A percentile compares a stretch with the other conserved stretches of the same genome.
Evolutionary conservation across 2,888 invertebrate genomes (phyloP).

Genomic region (Drosophila merina): DNA sequence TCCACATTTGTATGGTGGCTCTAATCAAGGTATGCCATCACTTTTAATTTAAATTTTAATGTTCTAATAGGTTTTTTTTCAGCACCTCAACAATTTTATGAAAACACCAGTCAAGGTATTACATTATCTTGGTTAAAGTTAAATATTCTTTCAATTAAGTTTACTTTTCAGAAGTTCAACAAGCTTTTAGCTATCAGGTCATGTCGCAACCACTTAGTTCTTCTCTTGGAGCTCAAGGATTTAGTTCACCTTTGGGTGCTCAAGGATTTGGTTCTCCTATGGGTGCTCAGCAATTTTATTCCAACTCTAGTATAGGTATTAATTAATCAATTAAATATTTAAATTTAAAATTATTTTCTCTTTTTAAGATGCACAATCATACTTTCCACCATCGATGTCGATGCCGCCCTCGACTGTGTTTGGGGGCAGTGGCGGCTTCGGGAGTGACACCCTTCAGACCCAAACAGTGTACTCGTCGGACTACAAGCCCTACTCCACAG

Average conservation of each 20-base stretch:
- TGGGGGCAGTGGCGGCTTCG: conserved; percentile 6
- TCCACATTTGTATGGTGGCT: background rate
- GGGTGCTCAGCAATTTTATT: conserved; percentile 8
- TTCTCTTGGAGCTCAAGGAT: background rate
- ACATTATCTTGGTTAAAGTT: no score
- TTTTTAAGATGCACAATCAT: conserved; percentile 6
- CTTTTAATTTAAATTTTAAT: background rate
- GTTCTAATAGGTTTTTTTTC: background rate
- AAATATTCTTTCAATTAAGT: background rate
- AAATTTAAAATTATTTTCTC: background rate
- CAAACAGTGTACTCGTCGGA: conserved; percentile 47
- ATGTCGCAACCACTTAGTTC: conserved; percentile 3
- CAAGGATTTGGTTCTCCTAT: background rate
- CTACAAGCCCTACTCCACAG: conserved; percentile 29
- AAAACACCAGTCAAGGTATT: conserved; percentile 10
- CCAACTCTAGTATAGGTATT: background rate
- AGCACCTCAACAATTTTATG: conserved; percentile 8
- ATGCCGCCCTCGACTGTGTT: background rate
- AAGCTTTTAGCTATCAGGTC: background rate
- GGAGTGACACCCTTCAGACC: conserved; percentile 28
- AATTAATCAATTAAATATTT: no score
- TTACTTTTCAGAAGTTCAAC: background rate
- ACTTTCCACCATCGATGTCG: conserved; percentile 6
- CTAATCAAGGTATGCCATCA: background rate
- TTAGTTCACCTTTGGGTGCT: background rate